These are phyloP conservation scores for Paedocypris sp. DNA, from an alignment of 2,113 vertebrate genomes.

Conservation along the genomic window DNA sequence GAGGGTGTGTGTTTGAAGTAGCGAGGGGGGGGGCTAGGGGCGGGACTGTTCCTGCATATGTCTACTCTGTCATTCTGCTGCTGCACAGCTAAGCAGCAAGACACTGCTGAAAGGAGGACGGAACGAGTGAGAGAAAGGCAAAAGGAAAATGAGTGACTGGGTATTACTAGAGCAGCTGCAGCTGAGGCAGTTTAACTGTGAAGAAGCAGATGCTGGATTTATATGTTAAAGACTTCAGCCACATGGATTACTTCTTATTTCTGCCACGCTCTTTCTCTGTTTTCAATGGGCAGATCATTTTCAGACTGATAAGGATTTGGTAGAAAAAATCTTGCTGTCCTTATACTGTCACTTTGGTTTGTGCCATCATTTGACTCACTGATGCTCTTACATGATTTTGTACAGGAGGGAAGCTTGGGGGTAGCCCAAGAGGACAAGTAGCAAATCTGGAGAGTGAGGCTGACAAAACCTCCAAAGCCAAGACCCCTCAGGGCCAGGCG, in stretches of 20 bases:
- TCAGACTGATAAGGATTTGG: constrained; percentile 10
- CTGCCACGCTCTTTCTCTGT: neutral
- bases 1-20: constrained; percentile 44
- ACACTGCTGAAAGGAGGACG: constrained; percentile 39
- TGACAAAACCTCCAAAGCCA: constrained; percentile 31
- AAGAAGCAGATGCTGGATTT: constrained; percentile 34
- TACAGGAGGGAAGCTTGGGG: constrained; percentile 77
- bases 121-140: constrained; percentile 22
- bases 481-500: constrained; percentile 47
- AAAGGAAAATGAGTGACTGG: constrained; percentile 19
- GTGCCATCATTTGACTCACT: constrained; percentile 32
- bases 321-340: constrained; percentile 1
- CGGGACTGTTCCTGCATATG: constrained; percentile 44
- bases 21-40: constrained; percentile 45
- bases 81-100: constrained; percentile 48
- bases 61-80: constrained; percentile 60
- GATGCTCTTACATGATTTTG: constrained; percentile 72
- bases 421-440: constrained; percentile 59
- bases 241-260: constrained; percentile 46
- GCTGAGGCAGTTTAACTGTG: constrained; percentile 9
- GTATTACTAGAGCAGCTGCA: constrained; percentile 16
- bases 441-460: constrained; percentile 39
- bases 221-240: constrained; percentile 33
- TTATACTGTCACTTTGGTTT: constrained; percentile 23
- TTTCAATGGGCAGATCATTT: neutral